Base-by-base conservation (phyloP, 2,888 invertebrate species). In the Lampropteryx suffumata region DNA sequence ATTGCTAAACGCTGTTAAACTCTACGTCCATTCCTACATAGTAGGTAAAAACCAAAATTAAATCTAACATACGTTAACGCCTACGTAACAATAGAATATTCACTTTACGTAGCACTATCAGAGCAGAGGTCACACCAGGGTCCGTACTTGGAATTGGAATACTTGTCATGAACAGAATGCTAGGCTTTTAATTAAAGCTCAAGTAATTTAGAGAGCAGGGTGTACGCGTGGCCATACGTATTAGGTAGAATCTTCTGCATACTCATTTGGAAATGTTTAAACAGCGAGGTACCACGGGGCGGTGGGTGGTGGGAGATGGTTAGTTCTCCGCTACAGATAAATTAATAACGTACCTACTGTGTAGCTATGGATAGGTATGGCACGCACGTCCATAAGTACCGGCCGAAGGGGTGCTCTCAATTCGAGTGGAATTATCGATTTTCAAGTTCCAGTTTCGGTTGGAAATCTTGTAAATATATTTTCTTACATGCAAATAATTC, bases 251-350 rank as follows among this genome's bases (percentile, higher is more conserved):
- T 84, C 82, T 84, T 83, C 82, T 85, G 89, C 88, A 88, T 86
- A 87, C 88, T 86, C 88, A 84, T 87, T 90, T 87, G 79, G 89
- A 82, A 84, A 84, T 87, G 87, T 88, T 89, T 87, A 86, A 89
- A 86, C 85, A 82, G 77, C 60, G 69, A 69, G 69, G 75, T 60
- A 60, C 56, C 45, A 45, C 35, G 48, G 57, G 61, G 59, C 53
- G 73, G 71, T 69, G 66, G 70, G 67, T 58, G 73, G 69, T 64
- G 74, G 76, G 82, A 76, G 75, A 78, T 80, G 87, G 86, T 89
- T 88, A 90, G 89, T 89, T 89, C 87, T 77, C 74, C 75, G 76
- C 82, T 83, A 84, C 84, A 87, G 85, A 88, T 90, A 90, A 88
- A 90, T 90, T 89, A 90, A 89, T 89, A 90, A 89, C 82, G 75